These are phyloP conservation scores for Calameuta idolon DNA, from an alignment of 2,888 invertebrate species.

Conservation along the genomic window DNA sequence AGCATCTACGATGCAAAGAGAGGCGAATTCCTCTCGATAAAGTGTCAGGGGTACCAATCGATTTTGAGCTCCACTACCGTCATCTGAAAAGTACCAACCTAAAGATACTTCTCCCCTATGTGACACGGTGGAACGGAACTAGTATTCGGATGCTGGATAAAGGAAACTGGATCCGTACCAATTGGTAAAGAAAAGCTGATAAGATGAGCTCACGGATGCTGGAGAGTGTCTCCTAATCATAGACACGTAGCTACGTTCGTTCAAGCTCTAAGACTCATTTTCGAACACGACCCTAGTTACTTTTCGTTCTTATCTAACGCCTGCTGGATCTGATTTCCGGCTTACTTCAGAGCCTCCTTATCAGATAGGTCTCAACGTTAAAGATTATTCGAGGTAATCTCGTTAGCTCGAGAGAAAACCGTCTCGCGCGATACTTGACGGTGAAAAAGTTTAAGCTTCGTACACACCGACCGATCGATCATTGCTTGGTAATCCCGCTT, in stretches of 20 bases:
- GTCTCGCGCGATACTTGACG: neutral
- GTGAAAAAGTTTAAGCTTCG: neutral
- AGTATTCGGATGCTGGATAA: neutral
- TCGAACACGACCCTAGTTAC: neutral
- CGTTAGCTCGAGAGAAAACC: neutral
- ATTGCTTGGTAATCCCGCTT: neutral
- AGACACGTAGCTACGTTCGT: neutral
- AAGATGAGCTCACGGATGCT: neutral
- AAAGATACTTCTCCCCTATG: neutral
- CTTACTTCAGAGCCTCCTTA: neutral
- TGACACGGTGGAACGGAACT: neutral
- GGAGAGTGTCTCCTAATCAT: neutral
- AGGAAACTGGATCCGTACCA: neutral
- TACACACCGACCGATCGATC: neutral
- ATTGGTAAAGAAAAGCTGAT: neutral
- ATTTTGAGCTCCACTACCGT: neutral
- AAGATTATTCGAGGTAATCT: neutral
- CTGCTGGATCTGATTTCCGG: neutral
- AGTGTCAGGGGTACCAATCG: neutral
- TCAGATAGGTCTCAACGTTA: neutral
- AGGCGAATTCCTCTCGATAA: neutral
- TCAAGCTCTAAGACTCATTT: neutral
- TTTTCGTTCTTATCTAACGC: neutral
- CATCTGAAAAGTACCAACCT: neutral
- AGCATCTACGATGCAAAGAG: neutral